Base-by-base conservation (phyloP, 2,888 invertebrate species). In the Allolobophora icterica region DNA sequence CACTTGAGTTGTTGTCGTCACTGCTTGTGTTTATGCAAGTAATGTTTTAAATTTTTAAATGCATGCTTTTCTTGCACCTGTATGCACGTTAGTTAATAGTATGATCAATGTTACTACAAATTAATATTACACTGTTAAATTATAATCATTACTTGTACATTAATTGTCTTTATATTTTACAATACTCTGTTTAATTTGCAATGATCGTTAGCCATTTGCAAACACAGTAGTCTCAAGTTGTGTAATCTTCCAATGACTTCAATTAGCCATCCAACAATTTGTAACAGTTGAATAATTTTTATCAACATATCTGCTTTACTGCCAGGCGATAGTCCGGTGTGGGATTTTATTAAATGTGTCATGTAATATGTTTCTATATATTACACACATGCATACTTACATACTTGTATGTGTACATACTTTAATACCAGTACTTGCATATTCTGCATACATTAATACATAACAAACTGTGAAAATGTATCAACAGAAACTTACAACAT, bases 121-220 rank as follows among this genome's bases (percentile, higher is more conserved):
- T 71, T 71, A n/a, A 71, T 71, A 71, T 71, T 71, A n/a, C 17
- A 6, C 30, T 71, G 71, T n/a, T n/a, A 71, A 71, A 71, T 71
- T 71, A 30, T 71, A 71, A n/a, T 71, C 71, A n/a, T n/a, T 71
- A 71, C n/a, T 71, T 71, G 71, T 71, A 71, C n/a, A 71, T 71
- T 71, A n/a, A 71, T 17, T n/a, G 30, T n/a, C n/a, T 71, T 30
- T n/a, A 71, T 52, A 24, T 52, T 52, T 21, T 52, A 52, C 24
- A 15, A 52, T 52, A 24, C n/a, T 71, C 30, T 71, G 71, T n/a
- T 71, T 71, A 71, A 71, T 71, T 30, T 71, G 30, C 30, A 71
- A n/a, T 71, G 21, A 21, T 52, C 24, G 24, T 52, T 52, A 52
- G 21, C 24, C 21, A 52, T 52, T 24, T 52, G 24, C 52, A 11